These are phyloP conservation scores for Paracanthobrama guichenoti DNA, from an alignment of 2,113 vertebrate genomes.

Conservation along the genomic window DNA sequence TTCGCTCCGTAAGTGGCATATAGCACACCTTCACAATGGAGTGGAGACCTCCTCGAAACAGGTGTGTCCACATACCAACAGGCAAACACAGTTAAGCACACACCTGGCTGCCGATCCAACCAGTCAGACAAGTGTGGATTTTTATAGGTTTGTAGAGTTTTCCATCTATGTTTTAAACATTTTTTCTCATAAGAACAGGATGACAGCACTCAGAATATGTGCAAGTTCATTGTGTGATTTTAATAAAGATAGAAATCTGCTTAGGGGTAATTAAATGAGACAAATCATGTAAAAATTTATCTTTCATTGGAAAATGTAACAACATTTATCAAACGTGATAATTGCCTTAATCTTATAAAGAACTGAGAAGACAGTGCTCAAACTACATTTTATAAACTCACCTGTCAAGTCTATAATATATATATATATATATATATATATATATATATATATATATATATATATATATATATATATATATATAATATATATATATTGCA, in stretches of 20 bases:
- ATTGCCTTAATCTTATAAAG: too few relatives aligned
- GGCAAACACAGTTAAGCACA: not conserved
- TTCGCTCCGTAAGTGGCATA: not conserved
- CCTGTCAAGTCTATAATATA: too few relatives aligned
- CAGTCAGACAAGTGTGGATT: constrained; percentile 32
- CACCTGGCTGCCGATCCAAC: constrained; percentile 9
- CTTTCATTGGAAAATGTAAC: too few relatives aligned
- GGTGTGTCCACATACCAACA: constrained; percentile 42
- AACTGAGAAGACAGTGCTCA: too few relatives aligned
- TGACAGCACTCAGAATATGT: not conserved
- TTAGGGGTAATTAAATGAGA: too few relatives aligned
- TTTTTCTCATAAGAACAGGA: not conserved
- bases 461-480: too few relatives aligned
- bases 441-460: too few relatives aligned
- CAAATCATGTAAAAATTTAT: too few relatives aligned
- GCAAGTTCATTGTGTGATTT: not conserved
- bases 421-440: too few relatives aligned
- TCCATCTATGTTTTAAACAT: not conserved
- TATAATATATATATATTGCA: too few relatives aligned
- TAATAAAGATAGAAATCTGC: not conserved
- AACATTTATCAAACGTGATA: too few relatives aligned
- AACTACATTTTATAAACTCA: too few relatives aligned
- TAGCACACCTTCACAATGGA: not conserved
- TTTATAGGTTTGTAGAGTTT: not conserved
- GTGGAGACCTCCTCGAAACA: not conserved